Evolutionary conservation across 2,113 vertebrate species (phyloP), one percentile per base, ranked within the genome.

Genomic region (Panthera tigris): DNA sequence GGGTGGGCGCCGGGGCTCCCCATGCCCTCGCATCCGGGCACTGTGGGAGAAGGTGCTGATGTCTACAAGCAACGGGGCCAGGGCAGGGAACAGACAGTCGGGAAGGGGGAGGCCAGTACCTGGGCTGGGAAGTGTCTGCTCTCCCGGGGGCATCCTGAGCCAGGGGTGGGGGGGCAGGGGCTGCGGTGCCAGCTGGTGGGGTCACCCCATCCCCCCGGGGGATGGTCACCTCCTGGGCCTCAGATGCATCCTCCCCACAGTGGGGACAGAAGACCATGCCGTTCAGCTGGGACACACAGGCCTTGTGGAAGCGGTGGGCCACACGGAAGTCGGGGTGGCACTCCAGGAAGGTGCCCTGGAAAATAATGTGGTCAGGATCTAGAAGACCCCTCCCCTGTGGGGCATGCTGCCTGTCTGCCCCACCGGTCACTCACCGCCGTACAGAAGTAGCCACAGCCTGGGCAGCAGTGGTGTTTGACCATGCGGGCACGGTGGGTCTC

Each of bases 401-500:
- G n/a, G 27, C 16, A 5, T 0, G 4, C 63, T 0, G 0, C 55
- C 36, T 1, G 11, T 4, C 41, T 0, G 23, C 36, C 52, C 71
- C 21, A 4, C 11, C 0, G 9, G 45, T 4, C 74, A 80, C 99
- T 99, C 98, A 99, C 99, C 25, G 99, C 99, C 0, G 99, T 99
- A 96, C 99, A 99, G 99, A 99, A 99, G 98, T 99, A 99, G 71
- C 99, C 99, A 21, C 99, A 99, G 39, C 99, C 99, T 0, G 99
- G 99, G 89, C 99, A 99, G 98, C 99, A 99, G 98, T 99, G 99
- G 95, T 99, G 99, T 93, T 99, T 99, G 84, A 99, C 99, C 99
- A 99, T 99, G 96, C 99, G 99, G 50, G 99, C 99, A 0, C 99
- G 99, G 97, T 99, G 99, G 45, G 97, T 98, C 48, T 99, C 99